These are phyloP conservation scores for Pristionchus maxplancki DNA, from an alignment of 2,888 invertebrate species.

Conservation along the genomic window DNA sequence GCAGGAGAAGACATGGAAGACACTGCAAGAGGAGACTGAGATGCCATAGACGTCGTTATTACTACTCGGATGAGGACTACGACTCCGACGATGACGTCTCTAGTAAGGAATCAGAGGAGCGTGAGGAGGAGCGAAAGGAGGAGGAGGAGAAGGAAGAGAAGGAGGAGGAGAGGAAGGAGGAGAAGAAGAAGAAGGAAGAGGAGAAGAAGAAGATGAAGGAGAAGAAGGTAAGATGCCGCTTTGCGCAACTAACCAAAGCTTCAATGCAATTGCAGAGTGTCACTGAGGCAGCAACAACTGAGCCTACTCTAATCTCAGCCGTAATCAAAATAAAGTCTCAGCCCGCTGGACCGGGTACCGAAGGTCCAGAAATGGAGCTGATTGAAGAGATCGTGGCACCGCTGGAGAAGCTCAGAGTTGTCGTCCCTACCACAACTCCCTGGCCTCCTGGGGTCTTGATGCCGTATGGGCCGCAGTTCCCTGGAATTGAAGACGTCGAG, in stretches of 20 bases:
- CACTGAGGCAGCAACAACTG: background rate
- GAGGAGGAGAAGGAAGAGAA: background rate
- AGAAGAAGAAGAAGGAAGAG: background rate
- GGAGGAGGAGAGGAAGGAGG: background rate
- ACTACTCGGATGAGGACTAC: background rate
- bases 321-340: too few relatives aligned
- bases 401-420: too few relatives aligned
- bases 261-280: background rate
- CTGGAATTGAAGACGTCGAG: too few relatives aligned
- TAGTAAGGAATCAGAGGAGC: too few relatives aligned
- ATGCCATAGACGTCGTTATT: background rate
- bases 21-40: background rate
- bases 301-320: background rate
- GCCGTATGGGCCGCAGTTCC: too few relatives aligned
- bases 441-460: too few relatives aligned
- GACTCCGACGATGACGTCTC: background rate
- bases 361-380: background rate
- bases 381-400: background rate
- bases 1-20: background rate
- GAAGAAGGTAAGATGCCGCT: background rate
- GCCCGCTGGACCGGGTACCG: background rate
- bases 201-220: background rate
- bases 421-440: too few relatives aligned
- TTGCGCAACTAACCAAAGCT: background rate
- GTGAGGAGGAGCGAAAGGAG: background rate